Evolutionary conservation across 1,140 invertebrate species (phyloP).

Genomic region (Chrysomallon squamiferum): DNA sequence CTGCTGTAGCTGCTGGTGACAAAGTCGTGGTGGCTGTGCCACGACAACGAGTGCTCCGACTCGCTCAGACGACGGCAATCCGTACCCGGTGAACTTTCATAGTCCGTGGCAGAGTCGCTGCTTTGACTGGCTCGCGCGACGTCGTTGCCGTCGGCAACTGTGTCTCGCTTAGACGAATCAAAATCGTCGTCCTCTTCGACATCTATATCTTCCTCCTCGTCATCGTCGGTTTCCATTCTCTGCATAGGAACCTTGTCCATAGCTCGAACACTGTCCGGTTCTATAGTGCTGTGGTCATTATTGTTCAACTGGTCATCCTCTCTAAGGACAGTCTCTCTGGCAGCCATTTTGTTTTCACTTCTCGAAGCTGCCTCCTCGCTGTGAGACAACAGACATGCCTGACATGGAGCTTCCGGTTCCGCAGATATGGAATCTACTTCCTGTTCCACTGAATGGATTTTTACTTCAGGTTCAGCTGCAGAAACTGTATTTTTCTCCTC

Average conservation of each 20-base stretch:
- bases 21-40: not conserved
- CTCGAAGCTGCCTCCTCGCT: too few relatives aligned
- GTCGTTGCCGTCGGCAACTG: not conserved
- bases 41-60: not conserved
- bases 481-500: not conserved
- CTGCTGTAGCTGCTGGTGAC: not conserved
- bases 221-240: not conserved
- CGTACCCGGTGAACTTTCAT: slow-evolving; percentile 3
- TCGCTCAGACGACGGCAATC: slow-evolving; percentile 1
- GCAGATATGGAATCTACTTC: too few relatives aligned
- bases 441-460: too few relatives aligned
- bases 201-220: slow-evolving; percentile 1
- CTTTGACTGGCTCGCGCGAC: not conserved
- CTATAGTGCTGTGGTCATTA: not conserved
- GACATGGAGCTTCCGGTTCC: too few relatives aligned
- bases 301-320: too few relatives aligned
- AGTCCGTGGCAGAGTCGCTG: slow-evolving; percentile 4
- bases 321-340: too few relatives aligned
- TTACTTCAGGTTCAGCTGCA: too few relatives aligned
- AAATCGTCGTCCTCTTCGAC: not conserved
- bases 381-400: too few relatives aligned
- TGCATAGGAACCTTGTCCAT: not conserved
- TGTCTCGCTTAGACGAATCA: not conserved
- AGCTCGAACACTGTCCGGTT: not conserved
- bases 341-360: too few relatives aligned